phyloP scores from a whole-genome alignment of 1,140 invertebrate species.

The Sitodiplosis mosellana region DNA sequence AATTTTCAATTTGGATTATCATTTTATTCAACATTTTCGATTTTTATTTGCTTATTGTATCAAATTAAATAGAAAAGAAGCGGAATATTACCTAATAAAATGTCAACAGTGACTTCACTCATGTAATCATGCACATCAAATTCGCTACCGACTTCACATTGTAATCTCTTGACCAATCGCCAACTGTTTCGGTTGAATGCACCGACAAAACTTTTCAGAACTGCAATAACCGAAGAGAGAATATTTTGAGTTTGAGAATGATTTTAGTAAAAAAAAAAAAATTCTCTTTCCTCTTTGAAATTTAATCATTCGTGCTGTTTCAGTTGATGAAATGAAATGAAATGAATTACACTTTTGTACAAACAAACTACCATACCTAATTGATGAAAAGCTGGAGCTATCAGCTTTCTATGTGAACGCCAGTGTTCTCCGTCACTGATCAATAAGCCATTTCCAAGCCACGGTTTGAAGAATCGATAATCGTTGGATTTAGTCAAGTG shows the following conservation, averaged over 20 bases:
- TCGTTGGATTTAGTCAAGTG: conserved; percentile 67
- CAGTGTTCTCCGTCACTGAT: conserved; percentile 71
- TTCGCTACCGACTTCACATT: conserved; percentile 37
- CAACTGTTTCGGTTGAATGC: conserved; percentile 71
- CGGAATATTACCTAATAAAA: conserved; percentile 45
- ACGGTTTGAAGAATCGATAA: conserved; percentile 73
- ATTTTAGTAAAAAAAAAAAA: too few relatives aligned
- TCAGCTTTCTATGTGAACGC: conserved; percentile 65
- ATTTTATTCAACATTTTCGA: neutral
- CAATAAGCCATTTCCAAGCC: conserved; percentile 73
- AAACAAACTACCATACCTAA: too few relatives aligned
- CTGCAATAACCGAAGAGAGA: too few relatives aligned
- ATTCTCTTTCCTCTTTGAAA: too few relatives aligned
- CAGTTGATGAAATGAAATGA: too few relatives aligned
- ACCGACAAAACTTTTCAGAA: conserved; percentile 72
- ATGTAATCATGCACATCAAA: conserved; percentile 74
- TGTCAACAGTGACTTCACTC: conserved; percentile 69
- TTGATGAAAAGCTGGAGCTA: conserved; percentile 86
- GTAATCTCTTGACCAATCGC: conserved; percentile 47
- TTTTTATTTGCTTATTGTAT: neutral
- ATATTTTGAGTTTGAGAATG: too few relatives aligned
- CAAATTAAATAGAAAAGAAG: neutral
- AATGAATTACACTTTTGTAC: too few relatives aligned
- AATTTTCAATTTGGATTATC: too few relatives aligned
- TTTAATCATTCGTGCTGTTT: too few relatives aligned